These are phyloP conservation scores for Sarcophaga rosellei DNA, from an alignment of 2,888 invertebrate genomes.

Conservation along the genomic window DNA sequence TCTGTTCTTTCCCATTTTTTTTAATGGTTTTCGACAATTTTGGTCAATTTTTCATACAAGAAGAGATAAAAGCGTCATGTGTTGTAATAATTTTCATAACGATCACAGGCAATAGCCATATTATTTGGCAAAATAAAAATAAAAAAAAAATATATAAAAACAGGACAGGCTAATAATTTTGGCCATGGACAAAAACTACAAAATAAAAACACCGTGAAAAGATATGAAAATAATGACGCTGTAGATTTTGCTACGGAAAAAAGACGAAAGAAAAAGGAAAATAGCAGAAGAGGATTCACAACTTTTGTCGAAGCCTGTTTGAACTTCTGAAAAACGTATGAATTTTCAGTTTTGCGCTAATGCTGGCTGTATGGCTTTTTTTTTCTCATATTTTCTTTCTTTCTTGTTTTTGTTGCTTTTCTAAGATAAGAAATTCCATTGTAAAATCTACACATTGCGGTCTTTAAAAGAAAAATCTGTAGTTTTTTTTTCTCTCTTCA, in stretches of 20 bases:
- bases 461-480: slow-evolving; percentile 8
- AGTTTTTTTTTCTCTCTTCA: slow-evolving; percentile 23
- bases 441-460: slow-evolving; percentile 53
- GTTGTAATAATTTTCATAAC: slow-evolving; percentile 29
- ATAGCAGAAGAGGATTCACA: slow-evolving; percentile 46
- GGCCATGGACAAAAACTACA: background rate
- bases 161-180: background rate
- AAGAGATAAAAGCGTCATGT: slow-evolving; percentile 25
- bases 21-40: slow-evolving; percentile 18
- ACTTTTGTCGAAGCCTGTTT: slow-evolving; percentile 46
- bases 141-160: background rate
- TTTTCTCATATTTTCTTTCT: too few species aligned
- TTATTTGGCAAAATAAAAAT: slow-evolving; percentile 14
- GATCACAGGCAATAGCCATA: slow-evolving; percentile 9
- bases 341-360: background rate
- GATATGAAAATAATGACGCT: slow-evolving; percentile 18
- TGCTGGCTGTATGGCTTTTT: background rate
- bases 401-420: background rate
- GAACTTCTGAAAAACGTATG: slow-evolving; percentile 18
- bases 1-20: background rate
- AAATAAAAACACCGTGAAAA: background rate
- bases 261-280: too few species aligned
- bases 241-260: background rate
- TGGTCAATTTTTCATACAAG: background rate
- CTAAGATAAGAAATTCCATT: slow-evolving; percentile 52